Evolutionary conservation across 2,113 vertebrate species (phyloP), one percentile per base, ranked within the genome.

Genomic region (Cacatua alba): DNA sequence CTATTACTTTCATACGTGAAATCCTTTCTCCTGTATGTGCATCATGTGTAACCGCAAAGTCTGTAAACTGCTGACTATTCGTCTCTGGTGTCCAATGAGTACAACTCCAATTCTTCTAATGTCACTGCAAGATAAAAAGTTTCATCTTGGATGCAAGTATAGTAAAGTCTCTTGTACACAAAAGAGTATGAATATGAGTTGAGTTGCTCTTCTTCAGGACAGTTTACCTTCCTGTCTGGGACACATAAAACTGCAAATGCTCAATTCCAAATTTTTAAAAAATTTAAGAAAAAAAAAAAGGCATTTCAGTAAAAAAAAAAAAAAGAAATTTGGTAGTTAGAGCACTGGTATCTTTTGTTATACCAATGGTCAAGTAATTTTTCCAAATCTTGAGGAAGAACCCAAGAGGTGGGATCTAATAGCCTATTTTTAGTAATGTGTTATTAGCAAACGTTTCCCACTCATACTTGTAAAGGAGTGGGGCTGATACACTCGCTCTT

Each of bases 1-100:
- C 72, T 94, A 94, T 95, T 90, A 97, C 95, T 98, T 98, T 99
- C 98, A 99, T 98, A 99, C 99, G 96, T 99, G 99, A 98, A 99
- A 99, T 97, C 99, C 99, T 97, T 99, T 99, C 97, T 99, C 99
- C 96, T 99, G 99, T 99, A 99, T 98, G 97, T 99, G 99, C 98
- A 99, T 98, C 95, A 99, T 98, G 92, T 99, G 99, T 93, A 99
- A 98, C 95, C 99, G 98, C 96, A 99, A 98, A 95, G 98, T 99
- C 98, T 99, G 99, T 98, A 99, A 98, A 97, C 99, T 99, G 99
- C 99, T 99, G 98, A 99, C 98, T 98, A 99, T 99, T 96, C 99
- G 98, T 98, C 99, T 98, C 98, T 99, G 99, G 97, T 99, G 99
- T 97, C 99, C 99, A 97, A 99, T 99, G 96, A 99, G 98, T 95